Evolutionary conservation across 1,140 invertebrate species (phyloP), one percentile per base, ranked within the genome.

Genomic region (Himalopsyche phryganea): DNA sequence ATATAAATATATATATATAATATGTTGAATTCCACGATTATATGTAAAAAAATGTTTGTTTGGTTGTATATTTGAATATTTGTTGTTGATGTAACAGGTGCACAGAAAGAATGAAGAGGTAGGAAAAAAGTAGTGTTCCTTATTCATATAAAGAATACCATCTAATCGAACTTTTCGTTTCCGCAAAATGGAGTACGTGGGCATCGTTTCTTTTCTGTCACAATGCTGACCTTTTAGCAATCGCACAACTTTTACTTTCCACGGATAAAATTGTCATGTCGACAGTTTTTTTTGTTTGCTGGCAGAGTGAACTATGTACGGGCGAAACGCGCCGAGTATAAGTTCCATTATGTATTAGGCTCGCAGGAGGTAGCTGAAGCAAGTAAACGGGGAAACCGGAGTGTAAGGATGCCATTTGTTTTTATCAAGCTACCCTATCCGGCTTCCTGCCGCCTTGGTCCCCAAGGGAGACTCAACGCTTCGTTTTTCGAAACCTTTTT

Each of bases 361-460:
- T 46, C 57, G 44, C 47, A 53, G 50, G 45, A 60, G 58, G 50
- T 23, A 36, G 42, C 28, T 13, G 48, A 14, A 46, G 58, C 50
- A 51, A 50, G 53, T 61, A 51, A 56, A 58, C 60, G 49, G 50
- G 50, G 61, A 58, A 55, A 63, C 55, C 55, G 57, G 57, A 63
- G 57, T 63, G 57, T 63, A 63, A 63, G 61, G 61, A 59, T 59
- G 61, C 61, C 61, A 63, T 63, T 63, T 63, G 61, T 63, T 63
- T 63, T 63, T 63, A 63, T 63, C 61, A 63, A 63, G 61, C 53
- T 54, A 59, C 55, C 59, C 58, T 53, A 46, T 48, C 49, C 36
- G 38, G 52, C 51, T 54, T 46, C 50, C 58, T 55, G 45, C 58
- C 49, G 20, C 50, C 51, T 36, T 32, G 56, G 52, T 63, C 56